Evolutionary conservation across 2,797 vertebrate species (phyloP), one percentile per base, ranked within the genome.

Genomic region (Enteromius treurensis): DNA sequence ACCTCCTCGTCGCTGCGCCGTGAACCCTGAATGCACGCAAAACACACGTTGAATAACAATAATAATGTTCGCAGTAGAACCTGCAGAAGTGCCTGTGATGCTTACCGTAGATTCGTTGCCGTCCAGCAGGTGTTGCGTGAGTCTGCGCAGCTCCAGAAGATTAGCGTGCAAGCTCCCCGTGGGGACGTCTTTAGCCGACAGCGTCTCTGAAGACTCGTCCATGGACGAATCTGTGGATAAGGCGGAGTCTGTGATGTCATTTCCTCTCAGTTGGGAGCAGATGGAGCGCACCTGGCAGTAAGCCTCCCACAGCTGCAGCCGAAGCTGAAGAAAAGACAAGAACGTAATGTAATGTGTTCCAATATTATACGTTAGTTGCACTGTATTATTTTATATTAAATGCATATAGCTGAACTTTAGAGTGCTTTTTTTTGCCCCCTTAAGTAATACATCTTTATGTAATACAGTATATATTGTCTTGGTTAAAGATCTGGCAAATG

Each of bases 161-260:
- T 96, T 94, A 9, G 96, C 95, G 83, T 96, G 95, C 77, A 99
- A 93, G 92, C 97, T 98, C 51, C 97, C 97, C 0, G 96, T 97
- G 0, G 97, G 97, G 81, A 98, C 95, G 0, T 98, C 97, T 94
- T 97, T 98, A 93, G 97, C 96, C 4, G 97, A 98, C 3, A 96
- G 97, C 51, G 97, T 98, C 94, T 99, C 97, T 0, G 98, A 98
- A 73, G 97, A 98, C 91, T 98, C 97, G 21, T 99, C 97, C 97
- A 99, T 99, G 23, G 97, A 99, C 83, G 97, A 98, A 92, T 99
- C 97, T 0, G 96, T 98, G 90, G 97, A 98, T 87, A 98, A 95
- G 0, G 97, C 97, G 0, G 97, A 98, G 91, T 99, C 97, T 0
- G 97, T 97, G 40, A 97, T 95, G 90, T 98, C 97, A 0, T 96